Conservation (phyloP, 2,888 invertebrate species). For the Drosophila flavopinicola region DNA sequence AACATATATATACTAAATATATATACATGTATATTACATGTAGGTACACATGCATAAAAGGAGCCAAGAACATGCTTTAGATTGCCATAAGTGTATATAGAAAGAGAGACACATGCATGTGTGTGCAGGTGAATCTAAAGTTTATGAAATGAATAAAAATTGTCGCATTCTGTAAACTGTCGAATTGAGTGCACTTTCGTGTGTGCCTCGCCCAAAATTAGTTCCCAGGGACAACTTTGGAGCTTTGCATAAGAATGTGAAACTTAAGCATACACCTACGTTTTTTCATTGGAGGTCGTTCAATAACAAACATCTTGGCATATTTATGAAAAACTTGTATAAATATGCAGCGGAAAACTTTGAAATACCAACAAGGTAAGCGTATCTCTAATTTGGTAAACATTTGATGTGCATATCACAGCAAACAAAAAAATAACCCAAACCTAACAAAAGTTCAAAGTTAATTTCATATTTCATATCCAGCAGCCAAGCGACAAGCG, state of each 20-base stretch:
- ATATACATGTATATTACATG: not conserved
- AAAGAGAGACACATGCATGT: conserved; percentile 1
- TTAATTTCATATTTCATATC: conserved; percentile 44
- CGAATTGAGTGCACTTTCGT: conserved; percentile 51
- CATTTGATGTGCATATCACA: conserved; percentile 15
- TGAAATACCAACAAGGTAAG: not conserved
- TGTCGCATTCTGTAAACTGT: conserved; percentile 54
- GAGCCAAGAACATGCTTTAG: not conserved
- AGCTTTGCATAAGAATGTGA: conserved; percentile 35
- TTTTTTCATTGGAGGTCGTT: not conserved
- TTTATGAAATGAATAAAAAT: conserved; percentile 60
- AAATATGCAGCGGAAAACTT: conserved; percentile 18
- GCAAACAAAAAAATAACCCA: conserved; percentile 18
- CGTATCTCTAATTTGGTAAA: not conserved
- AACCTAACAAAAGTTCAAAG: conserved; percentile 56
- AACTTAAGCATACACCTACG: conserved; percentile 18
- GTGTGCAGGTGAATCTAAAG: conserved; percentile 27
- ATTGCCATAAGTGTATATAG: conserved; percentile 2
- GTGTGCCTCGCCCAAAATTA: conserved; percentile 40
- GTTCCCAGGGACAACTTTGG: conserved; percentile 50
- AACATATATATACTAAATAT: not conserved
- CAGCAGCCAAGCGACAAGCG: conserved; percentile 28
- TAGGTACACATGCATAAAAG: conserved; percentile 9
- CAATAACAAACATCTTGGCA: conserved; percentile 42
- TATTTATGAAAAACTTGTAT: conserved; percentile 31